Evolutionary conservation across 2,797 vertebrate species (phyloP), one percentile per base, ranked within the genome.

Genomic region (Chloroceryle amazona): DNA sequence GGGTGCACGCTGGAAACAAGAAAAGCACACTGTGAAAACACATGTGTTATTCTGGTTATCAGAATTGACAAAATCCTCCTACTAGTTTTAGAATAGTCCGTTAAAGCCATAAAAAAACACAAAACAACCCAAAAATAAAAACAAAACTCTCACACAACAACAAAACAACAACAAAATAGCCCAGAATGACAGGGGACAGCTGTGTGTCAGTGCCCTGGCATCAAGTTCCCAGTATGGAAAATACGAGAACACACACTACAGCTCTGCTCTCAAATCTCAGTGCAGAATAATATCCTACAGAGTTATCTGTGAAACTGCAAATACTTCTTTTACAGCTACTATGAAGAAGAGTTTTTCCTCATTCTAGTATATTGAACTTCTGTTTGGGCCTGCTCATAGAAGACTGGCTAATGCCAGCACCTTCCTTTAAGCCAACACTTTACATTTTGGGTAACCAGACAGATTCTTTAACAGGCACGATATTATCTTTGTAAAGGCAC

Each of bases 21-120:
- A 83, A 89, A 58, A 83, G 66, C 44, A 68, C 17, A 47, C 31
- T 49, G 33, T 51, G 67, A 88, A 91, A 89, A 18, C 3, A 1
- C 44, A 75, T n/a, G 51, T 85, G 86, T 72, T 91, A 82, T 93
- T 94, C 93, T 95, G 89, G 87, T 82, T 80, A 89, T 49, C 51
- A 76, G 47, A 89, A 93, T 11, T 55, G 31, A 89, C 60, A 81
- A 94, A 89, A 82, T 55, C 71, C 89, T 63, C 60, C 67, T 41
- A 29, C 52, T 93, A 66, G 73, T 68, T 90, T 93, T 90, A 70
- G 35, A 90, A 76, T 37, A 81, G 55, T n/a, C 47, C 80, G 63
- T 47, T 84, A 89, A 80, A 92, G 47, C 35, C 60, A 81, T 84
- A 81, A 78, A 89, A 49, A 49, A 49, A 46, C 21, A 46, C 21